These are phyloP conservation scores for Oppia nitens DNA, from an alignment of 1,140 invertebrate species.

Conservation along the genomic window DNA sequence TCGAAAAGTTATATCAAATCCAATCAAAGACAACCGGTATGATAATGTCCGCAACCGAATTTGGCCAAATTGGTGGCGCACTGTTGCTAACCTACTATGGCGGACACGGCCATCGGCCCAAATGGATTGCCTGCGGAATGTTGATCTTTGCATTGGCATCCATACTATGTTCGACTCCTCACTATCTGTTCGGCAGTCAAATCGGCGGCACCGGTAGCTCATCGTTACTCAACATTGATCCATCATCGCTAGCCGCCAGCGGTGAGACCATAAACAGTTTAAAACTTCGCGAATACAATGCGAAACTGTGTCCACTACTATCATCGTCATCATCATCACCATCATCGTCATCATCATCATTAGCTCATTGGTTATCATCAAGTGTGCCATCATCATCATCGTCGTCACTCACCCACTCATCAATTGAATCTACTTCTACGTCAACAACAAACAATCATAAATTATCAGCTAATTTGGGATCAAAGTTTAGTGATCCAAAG, in stretches of 20 bases:
- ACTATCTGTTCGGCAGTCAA: slow-evolving; percentile 23
- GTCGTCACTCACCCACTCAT: neutral
- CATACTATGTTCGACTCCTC: slow-evolving; percentile 55
- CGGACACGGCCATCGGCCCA: slow-evolving; percentile 79
- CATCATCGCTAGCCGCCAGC: neutral
- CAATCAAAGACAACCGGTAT: slow-evolving; percentile 85
- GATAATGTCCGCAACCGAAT: slow-evolving; percentile 80
- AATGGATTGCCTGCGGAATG: slow-evolving; percentile 88
- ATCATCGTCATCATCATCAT: neutral
- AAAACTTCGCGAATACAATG: neutral
- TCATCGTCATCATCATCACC: neutral
- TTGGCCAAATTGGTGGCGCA: slow-evolving; percentile 67
- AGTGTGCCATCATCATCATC: neutral
- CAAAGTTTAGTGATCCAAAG: neutral
- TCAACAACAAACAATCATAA: neutral
- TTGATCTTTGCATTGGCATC: slow-evolving; percentile 68
- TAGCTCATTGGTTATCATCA: too few relatives aligned
- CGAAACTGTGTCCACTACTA: neutral
- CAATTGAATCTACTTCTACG: neutral
- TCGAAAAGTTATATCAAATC: slow-evolving; percentile 89
- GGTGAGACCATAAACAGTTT: neutral
- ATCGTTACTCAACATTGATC: neutral
- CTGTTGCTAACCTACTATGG: slow-evolving; percentile 71
- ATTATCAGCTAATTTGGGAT: neutral
- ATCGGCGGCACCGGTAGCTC: neutral